Conservation (phyloP, 2,113 vertebrate species). For the Gymnocephalus cernua region DNA sequence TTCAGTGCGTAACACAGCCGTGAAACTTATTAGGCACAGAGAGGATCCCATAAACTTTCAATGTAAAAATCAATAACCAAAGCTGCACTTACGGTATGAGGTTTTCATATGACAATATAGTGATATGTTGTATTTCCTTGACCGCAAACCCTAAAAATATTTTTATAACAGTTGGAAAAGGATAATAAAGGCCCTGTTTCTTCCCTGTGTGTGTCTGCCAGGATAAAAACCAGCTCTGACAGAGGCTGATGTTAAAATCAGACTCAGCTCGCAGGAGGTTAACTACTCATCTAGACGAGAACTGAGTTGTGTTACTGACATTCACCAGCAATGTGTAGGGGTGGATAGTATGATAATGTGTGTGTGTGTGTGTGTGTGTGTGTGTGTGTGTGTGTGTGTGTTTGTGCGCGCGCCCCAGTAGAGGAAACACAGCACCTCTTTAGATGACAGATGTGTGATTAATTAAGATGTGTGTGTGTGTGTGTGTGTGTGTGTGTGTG, state of each 20-base stretch:
- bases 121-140: constrained; percentile 69
- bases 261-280: constrained; percentile 63
- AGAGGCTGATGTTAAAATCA: constrained; percentile 75
- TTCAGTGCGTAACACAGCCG: constrained; percentile 39
- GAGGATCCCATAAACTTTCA: constrained; percentile 51
- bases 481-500: not conserved
- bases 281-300: constrained; percentile 62
- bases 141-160: constrained; percentile 70
- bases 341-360: constrained; percentile 25
- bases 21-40: constrained; percentile 53
- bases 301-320: constrained; percentile 54
- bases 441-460: constrained; percentile 42
- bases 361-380: constrained; percentile 25
- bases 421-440: constrained; percentile 48
- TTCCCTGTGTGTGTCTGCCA: constrained; percentile 43
- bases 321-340: constrained; percentile 50
- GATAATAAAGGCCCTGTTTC: constrained; percentile 61
- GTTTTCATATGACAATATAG: constrained; percentile 61
- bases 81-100: constrained; percentile 46
- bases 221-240: constrained; percentile 56
- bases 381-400: constrained; percentile 6
- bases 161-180: constrained; percentile 70
- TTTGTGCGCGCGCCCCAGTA: not conserved
- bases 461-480: constrained; percentile 45
- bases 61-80: constrained; percentile 62